Percentiles rank a stretch among this genome's conserved stretches.
Evolutionary conservation across 2,797 vertebrate genomes (phyloP).

Genomic region (Megalops cyprinoides): DNA sequence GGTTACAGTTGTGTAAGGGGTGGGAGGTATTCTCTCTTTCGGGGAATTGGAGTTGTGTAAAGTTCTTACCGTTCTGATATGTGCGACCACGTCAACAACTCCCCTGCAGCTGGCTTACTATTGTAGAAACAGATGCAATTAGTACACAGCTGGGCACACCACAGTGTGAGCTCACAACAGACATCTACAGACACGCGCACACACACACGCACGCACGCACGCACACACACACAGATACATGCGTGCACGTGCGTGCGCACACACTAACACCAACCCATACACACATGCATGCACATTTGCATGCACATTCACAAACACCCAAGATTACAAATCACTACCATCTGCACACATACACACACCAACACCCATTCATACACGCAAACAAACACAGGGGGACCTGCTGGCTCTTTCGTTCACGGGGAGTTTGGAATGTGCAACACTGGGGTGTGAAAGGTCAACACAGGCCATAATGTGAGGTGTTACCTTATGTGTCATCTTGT

Average conservation of each 20-base stretch:
- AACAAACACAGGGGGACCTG: slow-evolving; percentile 7
- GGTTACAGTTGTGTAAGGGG: not conserved
- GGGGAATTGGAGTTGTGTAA: slow-evolving; percentile 15
- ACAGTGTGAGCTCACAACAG: not conserved
- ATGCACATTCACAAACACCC: not conserved
- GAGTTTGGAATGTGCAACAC: not conserved
- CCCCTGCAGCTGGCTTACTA: slow-evolving; percentile 28
- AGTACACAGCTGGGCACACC: slow-evolving; percentile 12
- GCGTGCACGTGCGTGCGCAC: slow-evolving; percentile 19
- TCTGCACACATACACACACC: not conserved
- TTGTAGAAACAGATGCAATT: slow-evolving; percentile 28
- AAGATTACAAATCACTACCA: too few species aligned
- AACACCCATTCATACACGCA: slow-evolving; percentile 11
- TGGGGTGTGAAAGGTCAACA: not conserved
- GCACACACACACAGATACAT: slow-evolving; percentile 11
- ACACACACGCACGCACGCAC: not conserved
- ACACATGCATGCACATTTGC: not conserved
- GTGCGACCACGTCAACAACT: slow-evolving; percentile 32
- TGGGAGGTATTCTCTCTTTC: slow-evolving; percentile 1
- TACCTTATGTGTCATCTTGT: too few species aligned
- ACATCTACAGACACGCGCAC: not conserved
- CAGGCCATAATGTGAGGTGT: not conserved
- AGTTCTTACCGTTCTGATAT: slow-evolving; percentile 29
- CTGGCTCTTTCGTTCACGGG: not conserved
- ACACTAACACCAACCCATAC: too few species aligned